Base-by-base conservation (phyloP, 1,140 invertebrate species). In the Heliconius hermathena region DNA sequence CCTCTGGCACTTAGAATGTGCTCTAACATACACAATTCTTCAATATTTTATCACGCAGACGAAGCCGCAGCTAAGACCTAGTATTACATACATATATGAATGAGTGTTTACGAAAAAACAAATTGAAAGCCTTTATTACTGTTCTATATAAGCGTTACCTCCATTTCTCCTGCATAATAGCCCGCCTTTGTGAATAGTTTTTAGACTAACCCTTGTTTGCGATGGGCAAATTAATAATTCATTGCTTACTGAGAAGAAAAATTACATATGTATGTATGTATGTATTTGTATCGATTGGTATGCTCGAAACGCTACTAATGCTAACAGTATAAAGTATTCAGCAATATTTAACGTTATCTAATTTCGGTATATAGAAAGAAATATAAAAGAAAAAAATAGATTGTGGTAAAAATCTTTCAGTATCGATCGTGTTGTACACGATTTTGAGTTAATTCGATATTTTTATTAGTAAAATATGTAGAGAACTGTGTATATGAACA, bases 171-270 rank as follows among this genome's bases (percentile, higher is more conserved):
- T 13, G 60, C 60, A 66, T 66, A 66, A 66, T 66, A 66, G 26
- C 60, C 26, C 26, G 22, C 60, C 60, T 66, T 66, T 66, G 60
- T 66, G 60, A 29, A 29, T 66, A 66, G 60, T 66, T 66, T 66
- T 66, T 26, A 29, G 22, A 66, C 22, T 26, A 66, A 66, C 60
- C 60, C 60, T 66, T 29, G 60, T 66, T 66, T 26, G 22, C 26
- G 60, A 66, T 66, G 60, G 60, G 22, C n/a, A 29, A 66, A 66
- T 66, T 66, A 66, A 66, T 66, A 66, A 66, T 66, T 66, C 60
- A 66, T 66, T 66, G 60, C 26, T 29, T 66, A 66, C 26, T 29
- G 11, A 66, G 60, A 66, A 66, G 60, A 66, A 66, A 66, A 66
- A 66, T 66, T 66, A 66, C 26, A 29, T 66, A 66, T 66, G n/a